Base-by-base conservation (phyloP, 2,113 vertebrate genomes). In the Tetrao urogallus region DNA sequence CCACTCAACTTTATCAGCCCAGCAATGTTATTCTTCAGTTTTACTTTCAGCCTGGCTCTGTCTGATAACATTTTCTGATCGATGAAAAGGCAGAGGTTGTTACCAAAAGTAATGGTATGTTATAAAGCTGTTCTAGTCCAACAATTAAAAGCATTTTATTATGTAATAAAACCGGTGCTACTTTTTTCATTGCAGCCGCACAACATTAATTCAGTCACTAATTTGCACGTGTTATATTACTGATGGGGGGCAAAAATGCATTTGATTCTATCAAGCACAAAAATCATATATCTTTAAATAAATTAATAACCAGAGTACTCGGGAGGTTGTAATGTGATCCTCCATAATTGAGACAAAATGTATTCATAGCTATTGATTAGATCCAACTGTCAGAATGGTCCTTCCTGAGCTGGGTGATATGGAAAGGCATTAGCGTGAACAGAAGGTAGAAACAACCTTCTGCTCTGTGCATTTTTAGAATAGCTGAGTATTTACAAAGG, bases 111-210 rank as follows among this genome's bases (percentile, higher is more conserved):
- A 97, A 97, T 95, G 86, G 63, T 80, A 86, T 88, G 42, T 90
- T 97, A 95, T 97, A 98, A 97, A 98, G 67, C 88, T 96, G 78
- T 86, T 95, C 83, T 94, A 86, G 82, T 96, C 91, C 82, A 96
- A 95, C 94, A 97, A 97, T 98, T 98, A 97, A 97, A 96, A 93
- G 57, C 81, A 82, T 95, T 98, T 98, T 97, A 98, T 96, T 97
- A 92, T 61, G 73, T 60, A 97, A 97, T 98, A 97, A 98, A 97
- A 84, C 30, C 61, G 54, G 36, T 57, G 71, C 20, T 61, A 65
- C 92, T 97, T 96, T 97, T 96, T 87, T 94, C 69, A 64, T 65
- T 60, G 72, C 61, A 97, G 78, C 58, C 40, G 27, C 40, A 95
- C 50, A 84, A 73, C 94, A 97, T 96, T 97, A 97, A 98, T 96